These are phyloP conservation scores for Galleria mellonella DNA, from an alignment of 1,140 invertebrate species.

Conservation along the genomic window DNA sequence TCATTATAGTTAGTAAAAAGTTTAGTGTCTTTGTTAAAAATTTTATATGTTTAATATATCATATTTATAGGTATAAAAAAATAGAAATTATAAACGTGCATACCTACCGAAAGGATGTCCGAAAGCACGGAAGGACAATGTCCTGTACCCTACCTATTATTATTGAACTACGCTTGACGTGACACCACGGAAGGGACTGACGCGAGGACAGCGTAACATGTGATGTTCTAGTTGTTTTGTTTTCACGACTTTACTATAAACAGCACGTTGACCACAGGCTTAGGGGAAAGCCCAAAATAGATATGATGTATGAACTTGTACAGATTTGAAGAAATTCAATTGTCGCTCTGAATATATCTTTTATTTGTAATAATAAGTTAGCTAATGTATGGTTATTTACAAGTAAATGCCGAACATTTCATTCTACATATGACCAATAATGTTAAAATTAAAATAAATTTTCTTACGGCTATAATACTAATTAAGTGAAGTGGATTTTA, in stretches of 20 bases:
- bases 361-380: neutral
- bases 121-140: slow-evolving; percentile 45
- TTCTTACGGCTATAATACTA: too few relatives aligned
- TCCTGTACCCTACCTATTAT: slow-evolving; percentile 48
- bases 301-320: neutral
- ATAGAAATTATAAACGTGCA: too few relatives aligned
- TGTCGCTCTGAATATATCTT: neutral
- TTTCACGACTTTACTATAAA: slow-evolving; percentile 12
- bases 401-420: too few relatives aligned
- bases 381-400: too few relatives aligned
- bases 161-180: slow-evolving; percentile 34
- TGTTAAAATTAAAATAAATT: too few relatives aligned
- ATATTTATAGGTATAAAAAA: too few relatives aligned
- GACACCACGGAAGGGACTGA: slow-evolving; percentile 37
- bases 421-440: too few relatives aligned
- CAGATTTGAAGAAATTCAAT: neutral
- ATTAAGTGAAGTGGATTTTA: too few relatives aligned
- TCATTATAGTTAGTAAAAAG: too few relatives aligned
- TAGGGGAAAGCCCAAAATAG: slow-evolving; percentile 18
- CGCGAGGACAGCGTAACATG: slow-evolving; percentile 11
- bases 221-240: slow-evolving; percentile 23
- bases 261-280: slow-evolving; percentile 23
- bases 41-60: too few relatives aligned
- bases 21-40: too few relatives aligned
- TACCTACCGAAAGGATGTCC: slow-evolving; percentile 8